These are phyloP conservation scores for Drosophila persimilis DNA, from an alignment of 1,140 invertebrate genomes.

Conservation along the genomic window DNA sequence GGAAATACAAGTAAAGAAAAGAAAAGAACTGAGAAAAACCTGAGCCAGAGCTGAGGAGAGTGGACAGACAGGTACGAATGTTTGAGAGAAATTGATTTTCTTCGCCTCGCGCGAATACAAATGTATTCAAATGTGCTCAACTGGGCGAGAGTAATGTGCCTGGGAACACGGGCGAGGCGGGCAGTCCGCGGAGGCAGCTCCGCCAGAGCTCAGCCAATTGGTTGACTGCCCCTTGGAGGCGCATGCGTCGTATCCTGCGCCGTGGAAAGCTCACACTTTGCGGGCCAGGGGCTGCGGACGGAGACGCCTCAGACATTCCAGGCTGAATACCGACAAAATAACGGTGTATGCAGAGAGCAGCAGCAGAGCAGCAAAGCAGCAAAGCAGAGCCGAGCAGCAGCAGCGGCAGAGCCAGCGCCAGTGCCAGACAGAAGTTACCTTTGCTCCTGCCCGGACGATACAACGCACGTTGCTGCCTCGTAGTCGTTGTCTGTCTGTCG, in stretches of 20 bases:
- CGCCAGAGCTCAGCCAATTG: conserved; percentile 62
- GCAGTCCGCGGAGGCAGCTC: conserved; percentile 5
- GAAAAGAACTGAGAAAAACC: conserved; percentile 2
- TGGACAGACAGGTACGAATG: conserved; percentile 43
- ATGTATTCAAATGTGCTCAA: conserved; percentile 81
- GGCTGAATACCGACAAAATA: conserved; percentile 77
- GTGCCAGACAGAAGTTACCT: conserved; percentile 83
- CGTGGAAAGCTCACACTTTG: conserved; percentile 55
- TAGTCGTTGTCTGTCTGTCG: conserved; percentile 73
- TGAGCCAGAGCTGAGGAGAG: conserved; percentile 7
- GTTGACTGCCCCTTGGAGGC: conserved; percentile 41
- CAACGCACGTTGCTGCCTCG: conserved; percentile 76
- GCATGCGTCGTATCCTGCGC: conserved; percentile 68
- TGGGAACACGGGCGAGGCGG: conserved; percentile 47
- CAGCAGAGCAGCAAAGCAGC: too few relatives aligned
- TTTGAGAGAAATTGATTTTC: conserved; percentile 60
- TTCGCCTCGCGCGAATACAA: conserved; percentile 61
- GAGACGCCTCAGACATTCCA: conserved; percentile 63
- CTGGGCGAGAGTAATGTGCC: conserved; percentile 75
- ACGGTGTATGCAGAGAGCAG: conserved; percentile 47
- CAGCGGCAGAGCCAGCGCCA: conserved; percentile 5
- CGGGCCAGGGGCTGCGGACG: conserved; percentile 16
- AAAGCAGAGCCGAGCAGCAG: too few relatives aligned
- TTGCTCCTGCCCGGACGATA: conserved; percentile 83
- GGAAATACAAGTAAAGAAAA: conserved; percentile 6